phyloP scores from a whole-genome alignment of 2,888 invertebrate species.

The Plagodis dolabraria region DNA sequence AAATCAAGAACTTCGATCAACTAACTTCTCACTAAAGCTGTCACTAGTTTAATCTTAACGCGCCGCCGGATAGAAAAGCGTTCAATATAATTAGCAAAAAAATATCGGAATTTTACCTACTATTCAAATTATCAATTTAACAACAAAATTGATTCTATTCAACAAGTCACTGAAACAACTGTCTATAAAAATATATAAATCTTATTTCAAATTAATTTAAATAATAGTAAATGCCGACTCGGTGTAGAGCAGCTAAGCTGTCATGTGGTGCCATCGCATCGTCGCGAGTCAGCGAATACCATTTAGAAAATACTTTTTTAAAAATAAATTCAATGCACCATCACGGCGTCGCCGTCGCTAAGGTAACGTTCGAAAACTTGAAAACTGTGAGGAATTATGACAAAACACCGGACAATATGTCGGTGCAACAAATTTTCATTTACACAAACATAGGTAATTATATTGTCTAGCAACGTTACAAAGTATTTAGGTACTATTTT shows the following conservation, averaged over 20 bases:
- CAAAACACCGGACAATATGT: constrained; percentile 54
- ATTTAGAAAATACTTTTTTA: constrained; percentile 38
- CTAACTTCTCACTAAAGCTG: constrained; percentile 65
- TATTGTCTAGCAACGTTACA: constrained; percentile 80
- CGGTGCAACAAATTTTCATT: constrained; percentile 66
- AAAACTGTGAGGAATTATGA: constrained; percentile 30
- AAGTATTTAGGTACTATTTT: constrained; percentile 72
- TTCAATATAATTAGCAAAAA: constrained; percentile 45
- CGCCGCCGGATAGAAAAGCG: constrained; percentile 50
- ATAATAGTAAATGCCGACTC: constrained; percentile 63
- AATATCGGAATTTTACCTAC: constrained; percentile 44
- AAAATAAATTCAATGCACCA: constrained; percentile 40
- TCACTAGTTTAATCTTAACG: constrained; percentile 50
- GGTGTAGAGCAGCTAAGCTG: constrained; percentile 33
- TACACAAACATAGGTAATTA: constrained; percentile 59
- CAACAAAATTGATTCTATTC: constrained; percentile 78
- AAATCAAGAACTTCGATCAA: constrained; percentile 3
- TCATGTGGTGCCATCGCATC: constrained; percentile 3
- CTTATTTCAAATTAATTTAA: constrained; percentile 67
- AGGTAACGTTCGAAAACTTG: constrained; percentile 33
- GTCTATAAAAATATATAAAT: constrained; percentile 83
- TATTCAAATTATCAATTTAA: constrained; percentile 47
- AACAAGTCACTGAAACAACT: constrained; percentile 76
- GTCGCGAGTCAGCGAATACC: constrained; percentile 26
- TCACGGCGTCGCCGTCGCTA: constrained; percentile 38